Percentiles rank a stretch among this genome's conserved stretches.
Conservation (phyloP, 2,797 vertebrate species). For the Xenentodon cancila region DNA sequence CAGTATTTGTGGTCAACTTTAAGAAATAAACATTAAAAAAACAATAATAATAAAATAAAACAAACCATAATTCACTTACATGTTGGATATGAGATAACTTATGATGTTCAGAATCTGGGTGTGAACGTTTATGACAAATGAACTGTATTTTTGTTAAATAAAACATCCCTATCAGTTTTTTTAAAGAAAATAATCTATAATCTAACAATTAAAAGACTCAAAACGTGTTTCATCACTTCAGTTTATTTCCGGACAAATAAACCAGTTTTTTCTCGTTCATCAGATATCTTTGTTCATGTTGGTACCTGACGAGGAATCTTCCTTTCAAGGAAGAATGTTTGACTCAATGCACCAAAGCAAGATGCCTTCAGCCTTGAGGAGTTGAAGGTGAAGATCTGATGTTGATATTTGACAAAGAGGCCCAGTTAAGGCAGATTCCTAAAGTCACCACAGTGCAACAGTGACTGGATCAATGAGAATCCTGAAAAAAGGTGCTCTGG, state of each 20-base stretch:
- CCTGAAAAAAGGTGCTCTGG: slow-evolving; percentile 1
- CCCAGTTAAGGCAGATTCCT: not conserved
- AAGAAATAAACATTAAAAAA: too few relatives aligned
- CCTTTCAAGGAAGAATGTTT: slow-evolving; percentile 5
- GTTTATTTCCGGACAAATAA: not conserved
- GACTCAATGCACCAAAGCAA: slow-evolving; percentile 20
- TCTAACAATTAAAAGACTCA: too few relatives aligned
- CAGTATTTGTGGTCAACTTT: too few relatives aligned
- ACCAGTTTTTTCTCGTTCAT: slow-evolving; percentile 4
- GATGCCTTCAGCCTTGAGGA: not conserved
- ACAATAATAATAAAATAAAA: too few relatives aligned
- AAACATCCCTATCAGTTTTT: too few relatives aligned
- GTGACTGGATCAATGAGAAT: not conserved
- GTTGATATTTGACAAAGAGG: not conserved
- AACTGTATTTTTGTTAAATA: too few relatives aligned
- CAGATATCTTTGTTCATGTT: slow-evolving; percentile 35
- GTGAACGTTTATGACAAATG: too few relatives aligned
- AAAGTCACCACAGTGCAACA: not conserved
- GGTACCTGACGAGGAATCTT: slow-evolving; percentile 37
- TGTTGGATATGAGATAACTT: too few relatives aligned
- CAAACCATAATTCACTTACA: too few relatives aligned
- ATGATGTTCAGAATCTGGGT: too few relatives aligned
- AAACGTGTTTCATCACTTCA: not conserved
- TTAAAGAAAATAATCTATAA: too few relatives aligned
- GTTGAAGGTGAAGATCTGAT: slow-evolving; percentile 2